phyloP scores from a whole-genome alignment of 2,797 vertebrate species.

The Momotus momota region DNA sequence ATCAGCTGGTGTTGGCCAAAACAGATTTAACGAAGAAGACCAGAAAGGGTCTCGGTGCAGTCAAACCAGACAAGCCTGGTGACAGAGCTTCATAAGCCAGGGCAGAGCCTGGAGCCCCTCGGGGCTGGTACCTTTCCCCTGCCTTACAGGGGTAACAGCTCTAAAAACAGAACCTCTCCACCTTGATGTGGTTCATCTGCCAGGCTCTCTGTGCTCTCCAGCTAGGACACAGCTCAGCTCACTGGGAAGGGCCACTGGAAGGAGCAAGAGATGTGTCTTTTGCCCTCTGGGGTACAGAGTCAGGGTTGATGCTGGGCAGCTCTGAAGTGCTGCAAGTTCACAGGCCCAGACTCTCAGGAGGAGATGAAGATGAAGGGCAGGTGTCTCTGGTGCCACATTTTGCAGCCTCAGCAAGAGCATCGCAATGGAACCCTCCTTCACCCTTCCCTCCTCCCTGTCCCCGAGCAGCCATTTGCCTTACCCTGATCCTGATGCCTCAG shows the following conservation, averaged over 20 bases:
- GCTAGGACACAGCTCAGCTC: not conserved
- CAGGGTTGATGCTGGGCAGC: not conserved
- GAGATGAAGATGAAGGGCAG: not conserved
- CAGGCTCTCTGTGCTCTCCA: not conserved
- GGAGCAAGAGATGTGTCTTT: not conserved
- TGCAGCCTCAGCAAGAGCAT: not conserved
- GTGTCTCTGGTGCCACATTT: not conserved
- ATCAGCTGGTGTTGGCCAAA: not conserved
- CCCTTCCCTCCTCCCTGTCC: rapidly evolving
- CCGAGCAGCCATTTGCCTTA: not conserved
- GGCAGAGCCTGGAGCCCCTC: not conserved
- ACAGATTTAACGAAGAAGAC: rapidly evolving
- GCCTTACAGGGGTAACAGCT: not conserved
- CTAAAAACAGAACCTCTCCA: not conserved
- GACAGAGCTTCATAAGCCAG: not conserved
- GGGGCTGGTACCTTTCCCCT: not conserved
- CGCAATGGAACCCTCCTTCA: not conserved
- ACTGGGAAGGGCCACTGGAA: not conserved
- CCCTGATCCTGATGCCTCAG: not conserved
- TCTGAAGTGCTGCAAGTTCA: not conserved
- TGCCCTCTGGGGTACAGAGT: not conserved
- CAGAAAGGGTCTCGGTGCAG: not conserved
- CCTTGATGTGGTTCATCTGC: not conserved
- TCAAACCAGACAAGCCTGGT: not conserved
- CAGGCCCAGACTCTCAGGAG: not conserved